Evolutionary conservation across 2,888 invertebrate genomes (phyloP), one percentile per base, ranked within the genome.

Genomic region (Phytoseiulus persimilis): DNA sequence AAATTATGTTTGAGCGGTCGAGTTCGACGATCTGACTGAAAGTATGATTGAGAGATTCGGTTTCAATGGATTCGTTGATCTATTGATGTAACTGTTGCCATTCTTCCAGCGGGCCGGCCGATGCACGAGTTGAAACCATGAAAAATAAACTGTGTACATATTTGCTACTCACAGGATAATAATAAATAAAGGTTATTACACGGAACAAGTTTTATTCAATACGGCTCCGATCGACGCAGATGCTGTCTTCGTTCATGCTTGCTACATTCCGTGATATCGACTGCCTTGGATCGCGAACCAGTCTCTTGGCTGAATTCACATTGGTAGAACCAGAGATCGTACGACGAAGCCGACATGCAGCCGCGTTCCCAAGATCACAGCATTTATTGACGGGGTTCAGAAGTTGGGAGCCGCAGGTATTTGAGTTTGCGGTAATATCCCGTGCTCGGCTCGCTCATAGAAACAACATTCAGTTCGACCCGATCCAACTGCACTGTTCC

Each of bases 161-260:
- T 83, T 83, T 83, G 83, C 28, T 83, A 83, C 83, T 33, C 83
- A 83, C 83, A 83, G 33, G 83, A 83, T 83, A 65, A 65, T 65
- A 83, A 2, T 31, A 14, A 83, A 83, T 83, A 83, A 83, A 83
- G 32, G 31, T 83, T 31, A 83, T 33, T 83, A 83, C 83, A 83
- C 83, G 83, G 83, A 83, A 31, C 31, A 9, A 83, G 31, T 46
- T 46, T 46, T 14, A n/a, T n/a, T n/a, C n/a, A n/a, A n/a, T n/a
- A n/a, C n/a, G n/a, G n/a, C n/a, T n/a, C n/a, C n/a, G n/a, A n/a
- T n/a, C n/a, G n/a, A n/a, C n/a, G n/a, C n/a, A n/a, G n/a, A n/a
- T n/a, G n/a, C n/a, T n/a, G n/a, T n/a, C n/a, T n/a, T n/a, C n/a
- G n/a, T n/a, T n/a, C n/a, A n/a, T n/a, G n/a, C n/a, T n/a, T n/a